These are phyloP conservation scores for Myiopsitta monachus DNA, from an alignment of 2,113 vertebrate species.

Conservation along the genomic window DNA sequence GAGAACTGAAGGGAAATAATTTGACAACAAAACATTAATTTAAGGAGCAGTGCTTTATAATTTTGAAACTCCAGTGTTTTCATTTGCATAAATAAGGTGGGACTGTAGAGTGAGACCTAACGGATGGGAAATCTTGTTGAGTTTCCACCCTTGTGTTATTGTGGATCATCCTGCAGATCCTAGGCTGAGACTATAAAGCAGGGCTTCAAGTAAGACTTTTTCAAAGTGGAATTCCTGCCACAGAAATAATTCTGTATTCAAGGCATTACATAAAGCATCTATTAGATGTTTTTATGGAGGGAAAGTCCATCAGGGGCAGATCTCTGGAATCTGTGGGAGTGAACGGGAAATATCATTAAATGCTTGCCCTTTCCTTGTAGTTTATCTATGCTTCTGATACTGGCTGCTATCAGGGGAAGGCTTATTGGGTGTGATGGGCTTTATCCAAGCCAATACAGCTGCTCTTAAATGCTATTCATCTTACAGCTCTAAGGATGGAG, in stretches of 20 bases:
- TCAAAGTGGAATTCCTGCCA: background rate
- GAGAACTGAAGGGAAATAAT: background rate
- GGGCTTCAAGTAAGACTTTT: background rate
- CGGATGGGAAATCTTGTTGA: background rate
- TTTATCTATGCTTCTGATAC: background rate
- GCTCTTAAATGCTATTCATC: background rate
- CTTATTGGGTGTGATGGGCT: background rate
- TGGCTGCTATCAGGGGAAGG: background rate
- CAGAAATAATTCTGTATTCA: background rate
- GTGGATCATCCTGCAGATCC: background rate
- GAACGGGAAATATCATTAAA: background rate
- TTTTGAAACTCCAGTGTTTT: background rate
- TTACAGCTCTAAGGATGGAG: background rate
- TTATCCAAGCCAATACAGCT: conserved; percentile 21
- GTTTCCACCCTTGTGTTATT: background rate
- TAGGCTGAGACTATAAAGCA: background rate
- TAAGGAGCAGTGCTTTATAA: background rate
- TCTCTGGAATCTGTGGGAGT: background rate
- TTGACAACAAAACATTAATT: background rate
- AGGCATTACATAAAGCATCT: background rate
- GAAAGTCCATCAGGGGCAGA: background rate
- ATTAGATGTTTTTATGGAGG: background rate
- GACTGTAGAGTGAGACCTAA: background rate
- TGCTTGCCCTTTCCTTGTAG: background rate
- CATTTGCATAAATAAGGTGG: background rate